Evolutionary conservation across 2,797 vertebrate species (phyloP).

Genomic region (Sitta carolinensis): DNA sequence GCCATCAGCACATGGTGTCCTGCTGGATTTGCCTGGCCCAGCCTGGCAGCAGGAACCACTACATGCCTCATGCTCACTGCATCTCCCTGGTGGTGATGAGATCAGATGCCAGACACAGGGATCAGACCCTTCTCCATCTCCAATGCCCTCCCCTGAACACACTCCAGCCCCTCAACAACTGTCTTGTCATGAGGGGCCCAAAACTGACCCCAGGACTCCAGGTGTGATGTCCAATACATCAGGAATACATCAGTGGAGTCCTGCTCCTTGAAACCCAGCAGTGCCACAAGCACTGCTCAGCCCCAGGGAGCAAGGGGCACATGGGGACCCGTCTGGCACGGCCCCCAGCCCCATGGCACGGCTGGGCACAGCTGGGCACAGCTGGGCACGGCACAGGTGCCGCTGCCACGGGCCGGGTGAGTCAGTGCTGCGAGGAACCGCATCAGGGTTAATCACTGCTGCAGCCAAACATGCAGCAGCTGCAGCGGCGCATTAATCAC

Average conservation of each 20-base stretch:
- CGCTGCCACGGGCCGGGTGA: not conserved
- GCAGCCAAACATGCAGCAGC: slow-evolving; percentile 14
- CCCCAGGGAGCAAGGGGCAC: not conserved
- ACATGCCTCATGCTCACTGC: fast-evolving
- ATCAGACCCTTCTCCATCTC: not conserved
- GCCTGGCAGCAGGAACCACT: not conserved
- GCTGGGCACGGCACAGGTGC: not conserved
- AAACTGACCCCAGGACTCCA: not conserved
- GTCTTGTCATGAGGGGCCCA: not conserved
- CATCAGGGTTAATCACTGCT: slow-evolving; percentile 54
- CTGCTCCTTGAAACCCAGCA: fast-evolving
- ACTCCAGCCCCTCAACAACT: not conserved
- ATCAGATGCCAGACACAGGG: fast-evolving
- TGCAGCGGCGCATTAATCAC: slow-evolving; percentile 47
- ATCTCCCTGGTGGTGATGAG: not conserved
- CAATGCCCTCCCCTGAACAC: not conserved
- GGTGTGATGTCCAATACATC: not conserved
- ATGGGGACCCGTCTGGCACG: fast-evolving
- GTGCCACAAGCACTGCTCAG: fast-evolving
- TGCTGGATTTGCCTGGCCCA: not conserved
- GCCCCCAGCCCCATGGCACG: fast-evolving
- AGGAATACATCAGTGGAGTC: not conserved
- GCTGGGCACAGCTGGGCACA: not conserved
- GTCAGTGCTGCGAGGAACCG: slow-evolving; percentile 40
- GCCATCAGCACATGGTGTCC: fast-evolving